A percentile compares a stretch with the other conserved stretches of the same genome.
Conservation (phyloP, 1,140 invertebrate genomes). For the Paramacrobiotus metropolitanus region DNA sequence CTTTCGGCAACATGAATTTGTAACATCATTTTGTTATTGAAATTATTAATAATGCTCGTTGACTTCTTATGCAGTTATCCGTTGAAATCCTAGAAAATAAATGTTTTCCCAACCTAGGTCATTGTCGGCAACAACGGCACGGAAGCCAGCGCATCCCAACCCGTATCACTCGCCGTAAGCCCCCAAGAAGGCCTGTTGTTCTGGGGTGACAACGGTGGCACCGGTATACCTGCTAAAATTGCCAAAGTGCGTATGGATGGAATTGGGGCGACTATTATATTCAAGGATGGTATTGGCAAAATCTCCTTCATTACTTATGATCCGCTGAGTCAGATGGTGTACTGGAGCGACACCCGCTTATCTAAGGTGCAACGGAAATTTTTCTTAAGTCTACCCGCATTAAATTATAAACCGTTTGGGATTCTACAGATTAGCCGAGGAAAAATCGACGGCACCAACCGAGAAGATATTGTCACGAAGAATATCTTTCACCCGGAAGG, state of each 20-base stretch:
- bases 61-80: no score
- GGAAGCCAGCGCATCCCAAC: constrained; percentile 55
- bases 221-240: constrained; percentile 67
- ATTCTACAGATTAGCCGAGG: background rate
- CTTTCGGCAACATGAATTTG: no score
- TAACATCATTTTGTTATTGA: no score
- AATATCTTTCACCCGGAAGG: constrained; percentile 21
- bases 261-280: constrained; percentile 37
- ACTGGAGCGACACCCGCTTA: constrained; percentile 21
- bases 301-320: constrained; percentile 16
- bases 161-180: constrained; percentile 64
- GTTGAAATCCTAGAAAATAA: no score
- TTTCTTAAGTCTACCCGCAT: no score
- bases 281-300: constrained; percentile 34
- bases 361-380: no score
- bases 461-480: constrained; percentile 15
- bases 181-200: constrained; percentile 68
- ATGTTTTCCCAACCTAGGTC: no score
- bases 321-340: constrained; percentile 15
- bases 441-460: background rate
- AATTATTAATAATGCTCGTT: no score
- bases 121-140: constrained; percentile 74
- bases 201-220: constrained; percentile 85
- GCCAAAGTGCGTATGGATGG: constrained; percentile 85
- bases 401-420: no score